These are phyloP conservation scores for Lagenorhynchus albirostris DNA, from an alignment of 2,113 vertebrate species.

Conservation along the genomic window DNA sequence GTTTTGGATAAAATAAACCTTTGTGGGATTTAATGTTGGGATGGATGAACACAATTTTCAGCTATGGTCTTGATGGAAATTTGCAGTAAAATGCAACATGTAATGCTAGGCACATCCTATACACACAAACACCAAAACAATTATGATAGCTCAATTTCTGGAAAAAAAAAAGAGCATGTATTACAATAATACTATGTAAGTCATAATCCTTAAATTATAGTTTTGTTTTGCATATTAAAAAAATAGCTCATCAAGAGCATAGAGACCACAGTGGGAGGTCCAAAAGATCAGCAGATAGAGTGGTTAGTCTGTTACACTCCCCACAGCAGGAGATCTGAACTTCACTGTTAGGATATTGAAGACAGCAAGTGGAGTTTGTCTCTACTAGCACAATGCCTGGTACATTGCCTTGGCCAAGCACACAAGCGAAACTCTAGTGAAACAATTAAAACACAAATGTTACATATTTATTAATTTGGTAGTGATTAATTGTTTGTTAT, in stretches of 20 bases:
- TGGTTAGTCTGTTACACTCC: accelerated
- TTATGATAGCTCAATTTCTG: background rate
- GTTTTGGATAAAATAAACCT: background rate
- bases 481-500: background rate
- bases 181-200: background rate
- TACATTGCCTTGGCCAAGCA: background rate
- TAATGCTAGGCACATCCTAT: background rate
- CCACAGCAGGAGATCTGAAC: background rate
- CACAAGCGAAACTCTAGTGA: background rate
- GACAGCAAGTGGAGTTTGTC: too few relatives aligned
- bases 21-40: background rate
- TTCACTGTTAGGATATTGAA: too few relatives aligned
- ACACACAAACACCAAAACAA: background rate
- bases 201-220: background rate
- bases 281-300: background rate
- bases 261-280: background rate
- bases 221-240: background rate
- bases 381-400: too few relatives aligned
- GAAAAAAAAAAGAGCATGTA: background rate
- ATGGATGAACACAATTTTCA: background rate
- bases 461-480: background rate
- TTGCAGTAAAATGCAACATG: background rate
- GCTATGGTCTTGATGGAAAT: background rate
- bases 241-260: background rate
- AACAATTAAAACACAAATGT: background rate